Percentiles rank a stretch among this genome's conserved stretches.
These are phyloP conservation scores for Cichladusa arquata DNA, from an alignment of 2,113 vertebrate species.

Conservation along the genomic window DNA sequence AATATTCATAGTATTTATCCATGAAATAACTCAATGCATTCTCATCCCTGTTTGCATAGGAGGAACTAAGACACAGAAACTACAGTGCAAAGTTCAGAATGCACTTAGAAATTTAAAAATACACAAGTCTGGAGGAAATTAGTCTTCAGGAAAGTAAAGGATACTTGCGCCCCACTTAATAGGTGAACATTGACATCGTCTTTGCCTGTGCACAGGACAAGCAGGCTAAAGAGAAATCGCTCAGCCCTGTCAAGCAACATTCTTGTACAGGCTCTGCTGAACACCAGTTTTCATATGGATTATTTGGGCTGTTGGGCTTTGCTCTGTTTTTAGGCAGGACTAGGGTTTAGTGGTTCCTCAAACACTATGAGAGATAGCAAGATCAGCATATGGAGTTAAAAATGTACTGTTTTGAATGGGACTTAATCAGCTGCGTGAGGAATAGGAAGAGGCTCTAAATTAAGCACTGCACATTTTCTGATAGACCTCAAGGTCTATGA, in stretches of 20 bases:
- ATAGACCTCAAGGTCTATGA: background rate
- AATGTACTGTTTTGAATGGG: background rate
- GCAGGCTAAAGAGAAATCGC: background rate
- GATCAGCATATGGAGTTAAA: background rate
- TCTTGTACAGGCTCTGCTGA: background rate
- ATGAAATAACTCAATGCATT: background rate
- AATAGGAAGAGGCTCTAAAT: background rate
- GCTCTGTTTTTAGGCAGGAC: background rate
- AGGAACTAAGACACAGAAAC: background rate
- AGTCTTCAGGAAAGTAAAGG: background rate
- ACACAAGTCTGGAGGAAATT: background rate
- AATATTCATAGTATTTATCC: background rate
- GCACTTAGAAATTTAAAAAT: background rate
- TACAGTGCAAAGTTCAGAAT: background rate
- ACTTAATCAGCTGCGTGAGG: background rate
- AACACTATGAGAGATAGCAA: background rate
- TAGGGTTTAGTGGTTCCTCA: background rate
- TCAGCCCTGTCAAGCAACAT: background rate
- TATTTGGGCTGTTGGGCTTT: background rate
- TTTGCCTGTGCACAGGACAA: background rate
- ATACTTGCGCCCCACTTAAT: background rate
- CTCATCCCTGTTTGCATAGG: background rate
- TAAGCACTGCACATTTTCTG: background rate
- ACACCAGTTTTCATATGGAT: background rate
- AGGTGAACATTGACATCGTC: background rate